phyloP scores from a whole-genome alignment of 2,888 invertebrate genomes.

The Dyspetes luteomarginatus region DNA sequence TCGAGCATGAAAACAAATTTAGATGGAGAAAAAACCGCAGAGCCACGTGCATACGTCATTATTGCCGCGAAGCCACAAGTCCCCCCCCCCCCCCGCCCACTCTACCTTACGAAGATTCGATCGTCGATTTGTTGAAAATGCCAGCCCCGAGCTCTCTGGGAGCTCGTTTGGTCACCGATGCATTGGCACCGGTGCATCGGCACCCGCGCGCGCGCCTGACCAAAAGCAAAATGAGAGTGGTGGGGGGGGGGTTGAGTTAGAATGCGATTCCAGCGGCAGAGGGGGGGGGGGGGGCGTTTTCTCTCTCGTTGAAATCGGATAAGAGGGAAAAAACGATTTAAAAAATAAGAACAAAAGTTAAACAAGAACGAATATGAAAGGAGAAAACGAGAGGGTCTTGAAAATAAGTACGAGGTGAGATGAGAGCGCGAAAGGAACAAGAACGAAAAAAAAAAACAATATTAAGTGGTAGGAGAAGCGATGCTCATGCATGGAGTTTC shows the following conservation, averaged over 20 bases:
- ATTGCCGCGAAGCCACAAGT: not conserved
- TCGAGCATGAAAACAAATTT: slow-evolving; percentile 9
- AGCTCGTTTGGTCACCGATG: not conserved
- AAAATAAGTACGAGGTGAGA: slow-evolving; percentile 16
- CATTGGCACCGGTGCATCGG: no score
- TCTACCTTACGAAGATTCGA: not conserved
- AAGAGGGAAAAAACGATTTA: slow-evolving; percentile 28
- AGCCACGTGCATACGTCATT: slow-evolving; percentile 30
- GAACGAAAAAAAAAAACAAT: not conserved
- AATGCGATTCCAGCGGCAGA: slow-evolving; percentile 40
- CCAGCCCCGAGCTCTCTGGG: slow-evolving; percentile 2
- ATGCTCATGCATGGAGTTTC: slow-evolving; percentile 35
- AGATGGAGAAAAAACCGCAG: slow-evolving; percentile 25
- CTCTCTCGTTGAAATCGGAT: slow-evolving; percentile 64
- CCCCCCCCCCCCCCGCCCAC: no score
- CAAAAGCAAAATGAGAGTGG: slow-evolving; percentile 54
- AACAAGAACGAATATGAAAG: slow-evolving; percentile 12
- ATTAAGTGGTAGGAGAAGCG: slow-evolving; percentile 21
- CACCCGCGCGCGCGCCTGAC: slow-evolving; percentile 60
- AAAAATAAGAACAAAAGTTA: not conserved
- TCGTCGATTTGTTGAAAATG: slow-evolving; percentile 6
- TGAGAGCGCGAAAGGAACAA: slow-evolving; percentile 17
- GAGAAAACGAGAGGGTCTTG: slow-evolving; percentile 29
- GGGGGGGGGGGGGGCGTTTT: slow-evolving; percentile 48
- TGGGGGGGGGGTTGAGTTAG: slow-evolving; percentile 2